A percentile compares a stretch with the other conserved stretches of the same genome.
phyloP scores from a whole-genome alignment of 2,113 vertebrate genomes.

The Vidua macroura region DNA sequence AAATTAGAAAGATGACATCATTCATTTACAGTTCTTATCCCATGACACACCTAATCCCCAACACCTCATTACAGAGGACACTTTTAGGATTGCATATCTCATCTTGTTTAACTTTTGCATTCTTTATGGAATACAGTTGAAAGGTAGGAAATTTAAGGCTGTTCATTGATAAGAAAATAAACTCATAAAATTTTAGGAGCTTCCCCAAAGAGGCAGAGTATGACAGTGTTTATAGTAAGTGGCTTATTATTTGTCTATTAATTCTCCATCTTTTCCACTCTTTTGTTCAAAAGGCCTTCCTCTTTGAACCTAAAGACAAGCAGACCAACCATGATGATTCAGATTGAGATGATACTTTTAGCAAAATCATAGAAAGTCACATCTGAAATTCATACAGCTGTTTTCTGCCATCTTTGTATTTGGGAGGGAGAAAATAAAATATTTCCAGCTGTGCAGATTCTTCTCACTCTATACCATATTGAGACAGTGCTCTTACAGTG shows the following conservation, averaged over 20 bases:
- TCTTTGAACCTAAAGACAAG: background rate
- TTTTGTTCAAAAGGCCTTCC: background rate
- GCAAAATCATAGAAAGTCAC: background rate
- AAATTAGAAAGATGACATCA: constrained; percentile 81
- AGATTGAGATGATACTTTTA: background rate
- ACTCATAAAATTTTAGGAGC: constrained; percentile 72
- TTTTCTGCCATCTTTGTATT: background rate
- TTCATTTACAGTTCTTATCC: constrained; percentile 81
- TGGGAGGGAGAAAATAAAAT: background rate
- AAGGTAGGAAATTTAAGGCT: constrained; percentile 75
- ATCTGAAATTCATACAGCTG: background rate
- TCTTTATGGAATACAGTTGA: constrained; percentile 77
- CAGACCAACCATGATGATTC: background rate
- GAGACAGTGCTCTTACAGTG: background rate
- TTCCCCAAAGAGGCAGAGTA: constrained; percentile 66
- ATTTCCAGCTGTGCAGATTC: background rate
- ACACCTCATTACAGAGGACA: constrained; percentile 80
- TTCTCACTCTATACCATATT: background rate
- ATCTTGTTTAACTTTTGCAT: constrained; percentile 78
- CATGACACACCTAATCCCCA: constrained; percentile 74
- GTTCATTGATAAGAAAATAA: constrained; percentile 76
- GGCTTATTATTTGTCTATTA: constrained; percentile 69
- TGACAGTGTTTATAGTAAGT: constrained; percentile 64
- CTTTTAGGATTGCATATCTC: constrained; percentile 76
- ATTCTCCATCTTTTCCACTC: constrained; percentile 45